A percentile compares a stretch with the other conserved stretches of the same genome.
Conservation (phyloP, 2,797 vertebrate genomes). For the Echeneis naucrates region DNA sequence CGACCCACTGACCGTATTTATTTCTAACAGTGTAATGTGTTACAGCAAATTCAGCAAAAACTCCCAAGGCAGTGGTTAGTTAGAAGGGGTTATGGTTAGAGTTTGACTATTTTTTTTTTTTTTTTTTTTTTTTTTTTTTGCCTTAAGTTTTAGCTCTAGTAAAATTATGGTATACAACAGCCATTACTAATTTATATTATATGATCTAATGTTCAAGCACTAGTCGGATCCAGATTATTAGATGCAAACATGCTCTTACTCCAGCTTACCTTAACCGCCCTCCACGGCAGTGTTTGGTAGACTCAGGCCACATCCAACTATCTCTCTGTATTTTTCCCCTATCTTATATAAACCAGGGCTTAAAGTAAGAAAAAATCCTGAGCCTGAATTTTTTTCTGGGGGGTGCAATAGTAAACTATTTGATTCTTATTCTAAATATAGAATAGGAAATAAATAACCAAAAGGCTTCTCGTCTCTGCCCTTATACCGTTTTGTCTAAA, state of each 20-base stretch:
- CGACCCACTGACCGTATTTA: neutral
- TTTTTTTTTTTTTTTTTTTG: too few relatives aligned
- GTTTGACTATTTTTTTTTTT: neutral
- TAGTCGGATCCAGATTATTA: conserved; percentile 83
- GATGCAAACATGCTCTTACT: conserved; percentile 29
- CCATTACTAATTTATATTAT: conserved; percentile 29
- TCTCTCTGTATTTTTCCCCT: conserved; percentile 6
- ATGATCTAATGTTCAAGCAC: conserved; percentile 70
- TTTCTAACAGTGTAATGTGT: neutral
- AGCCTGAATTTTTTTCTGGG: too few relatives aligned
- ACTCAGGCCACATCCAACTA: conserved; percentile 13
- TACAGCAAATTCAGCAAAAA: neutral
- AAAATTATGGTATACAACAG: too few relatives aligned
- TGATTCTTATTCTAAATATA: too few relatives aligned
- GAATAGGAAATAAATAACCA: too few relatives aligned
- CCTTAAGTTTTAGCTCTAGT: too few relatives aligned
- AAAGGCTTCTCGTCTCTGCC: too few relatives aligned
- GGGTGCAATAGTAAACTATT: too few relatives aligned
- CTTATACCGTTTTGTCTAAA: conserved; percentile 23
- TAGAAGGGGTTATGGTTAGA: too few relatives aligned
- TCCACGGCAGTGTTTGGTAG: conserved; percentile 20
- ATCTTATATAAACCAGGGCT: neutral
- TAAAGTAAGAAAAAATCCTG: too few relatives aligned
- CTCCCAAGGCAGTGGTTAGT: too few relatives aligned
- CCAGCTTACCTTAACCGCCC: conserved; percentile 26